These are phyloP conservation scores for Siderastrea radians DNA, from an alignment of 92 coral and sea anemone genomes.

Conservation along the genomic window DNA sequence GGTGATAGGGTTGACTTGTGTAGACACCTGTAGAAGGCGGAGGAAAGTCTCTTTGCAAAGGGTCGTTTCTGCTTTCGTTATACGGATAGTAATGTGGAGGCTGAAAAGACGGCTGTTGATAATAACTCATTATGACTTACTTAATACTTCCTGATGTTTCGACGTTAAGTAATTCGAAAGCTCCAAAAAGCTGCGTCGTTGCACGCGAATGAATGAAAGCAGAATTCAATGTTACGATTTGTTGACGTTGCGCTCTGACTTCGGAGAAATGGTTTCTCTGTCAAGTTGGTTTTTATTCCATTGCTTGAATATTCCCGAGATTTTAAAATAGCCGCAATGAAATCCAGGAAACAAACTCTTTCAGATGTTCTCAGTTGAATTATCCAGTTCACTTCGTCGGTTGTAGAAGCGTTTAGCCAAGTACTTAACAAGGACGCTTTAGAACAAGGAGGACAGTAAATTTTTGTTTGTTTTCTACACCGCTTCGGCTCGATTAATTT, in stretches of 20 bases:
- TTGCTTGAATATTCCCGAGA: not conserved
- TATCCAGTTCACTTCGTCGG: not conserved
- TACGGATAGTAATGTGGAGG: slow-evolving; percentile 52
- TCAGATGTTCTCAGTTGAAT: not conserved
- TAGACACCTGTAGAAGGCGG: slow-evolving; percentile 24
- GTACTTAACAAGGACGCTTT: slow-evolving; percentile 17
- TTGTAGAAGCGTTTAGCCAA: not conserved
- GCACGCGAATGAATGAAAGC: not conserved
- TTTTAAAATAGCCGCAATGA: not conserved
- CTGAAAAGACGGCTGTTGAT: slow-evolving; percentile 44
- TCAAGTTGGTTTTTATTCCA: not conserved
- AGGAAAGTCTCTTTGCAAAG: slow-evolving; percentile 12
- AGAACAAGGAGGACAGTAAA: not conserved
- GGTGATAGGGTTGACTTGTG: slow-evolving; percentile 70
- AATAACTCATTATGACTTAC: slow-evolving; percentile 21
- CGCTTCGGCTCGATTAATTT: not conserved
- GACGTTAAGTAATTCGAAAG: not conserved
- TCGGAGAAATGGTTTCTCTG: not conserved
- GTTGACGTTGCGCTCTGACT: not conserved
- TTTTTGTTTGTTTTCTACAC: not conserved
- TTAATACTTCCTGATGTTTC: not conserved
- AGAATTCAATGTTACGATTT: not conserved
- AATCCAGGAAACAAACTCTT: not conserved
- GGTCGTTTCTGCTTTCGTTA: not conserved
- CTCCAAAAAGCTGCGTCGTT: not conserved